Base-by-base conservation (phyloP, 2,888 invertebrate species). In the Sabellastarte sp. region DNA sequence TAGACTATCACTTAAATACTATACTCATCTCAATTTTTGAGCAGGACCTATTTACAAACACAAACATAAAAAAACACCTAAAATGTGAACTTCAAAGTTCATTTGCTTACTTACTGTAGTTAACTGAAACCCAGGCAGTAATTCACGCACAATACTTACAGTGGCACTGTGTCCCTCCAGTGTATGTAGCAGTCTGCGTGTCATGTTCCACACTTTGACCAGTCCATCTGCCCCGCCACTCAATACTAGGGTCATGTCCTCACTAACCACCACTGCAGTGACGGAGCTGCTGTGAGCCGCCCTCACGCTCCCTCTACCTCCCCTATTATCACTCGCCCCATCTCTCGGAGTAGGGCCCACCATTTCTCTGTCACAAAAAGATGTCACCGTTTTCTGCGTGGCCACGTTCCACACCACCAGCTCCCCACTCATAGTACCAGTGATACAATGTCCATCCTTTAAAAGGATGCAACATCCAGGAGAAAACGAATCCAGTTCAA, bases 131-230 rank as follows among this genome's bases (percentile, higher is more conserved):
- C 10, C 20, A 20, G 41, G 10, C 41, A 41, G 10, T 15, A 41
- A 15, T 20, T 41, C 10, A 28, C 33, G 28, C 28, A 20, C 32
- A 56, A 31, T 41, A 57, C 60, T 59, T 41, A 66, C 66, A 53
- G 33, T 32, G 20, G 28, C 58, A 2, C 20, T 26, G 61, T 66
- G 66, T 3, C 50, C 58, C 3, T 33, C 31, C 3, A 61, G 61
- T 3, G 50, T 32, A 3, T 20, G 41, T 28, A 66, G 24, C 50
- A 66, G 61, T 31, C 41, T 31, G 4, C n/a, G 30, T 2, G 50
- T 33, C 2, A 66, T 58, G 55, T 62, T 55, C 68, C 68, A 68
- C 24, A 67, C 5, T 59, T 63, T 67, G 29, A 69, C 63, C 30
- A 26, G 31, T 10, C 33, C 58, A 32, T 64, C 66, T 31, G 28